Conservation (phyloP, 2,113 vertebrate species). For the Callithrix jacchus region DNA sequence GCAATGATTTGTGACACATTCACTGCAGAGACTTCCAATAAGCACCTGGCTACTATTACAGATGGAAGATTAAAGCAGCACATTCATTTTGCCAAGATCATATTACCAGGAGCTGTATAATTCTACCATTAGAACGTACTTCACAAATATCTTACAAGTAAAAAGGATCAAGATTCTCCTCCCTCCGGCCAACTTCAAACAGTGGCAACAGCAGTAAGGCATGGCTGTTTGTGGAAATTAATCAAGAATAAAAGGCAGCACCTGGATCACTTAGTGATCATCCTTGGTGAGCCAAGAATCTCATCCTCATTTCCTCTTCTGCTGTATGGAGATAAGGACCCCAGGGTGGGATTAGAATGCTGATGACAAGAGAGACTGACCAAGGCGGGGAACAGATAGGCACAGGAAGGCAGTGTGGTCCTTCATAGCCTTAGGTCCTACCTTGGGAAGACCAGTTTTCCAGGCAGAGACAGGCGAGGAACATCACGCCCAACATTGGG, state of each 20-base stretch:
- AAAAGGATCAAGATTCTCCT: neutral
- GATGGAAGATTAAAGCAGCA: neutral
- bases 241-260: neutral
- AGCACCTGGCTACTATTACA: neutral
- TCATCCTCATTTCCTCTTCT: neutral
- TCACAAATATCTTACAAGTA: slow-evolving; percentile 21
- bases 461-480: slow-evolving; percentile 96
- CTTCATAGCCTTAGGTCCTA: slow-evolving; percentile 70
- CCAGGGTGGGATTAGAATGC: neutral
- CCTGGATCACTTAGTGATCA: neutral
- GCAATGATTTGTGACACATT: neutral
- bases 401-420: neutral
- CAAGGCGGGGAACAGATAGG: neutral
- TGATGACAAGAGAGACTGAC: neutral
- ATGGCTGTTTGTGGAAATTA: neutral
- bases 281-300: neutral
- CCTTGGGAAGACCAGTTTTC: slow-evolving; percentile 99
- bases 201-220: neutral
- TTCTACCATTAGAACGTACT: neutral
- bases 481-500: slow-evolving; percentile 96
- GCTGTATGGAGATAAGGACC: neutral
- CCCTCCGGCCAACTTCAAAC: neutral
- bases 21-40: neutral
- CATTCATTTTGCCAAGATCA: neutral
- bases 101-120: neutral